Evolutionary conservation across 1,140 invertebrate species (phyloP), one percentile per base, ranked within the genome.

Genomic region (Neotoxoptera formosana): DNA sequence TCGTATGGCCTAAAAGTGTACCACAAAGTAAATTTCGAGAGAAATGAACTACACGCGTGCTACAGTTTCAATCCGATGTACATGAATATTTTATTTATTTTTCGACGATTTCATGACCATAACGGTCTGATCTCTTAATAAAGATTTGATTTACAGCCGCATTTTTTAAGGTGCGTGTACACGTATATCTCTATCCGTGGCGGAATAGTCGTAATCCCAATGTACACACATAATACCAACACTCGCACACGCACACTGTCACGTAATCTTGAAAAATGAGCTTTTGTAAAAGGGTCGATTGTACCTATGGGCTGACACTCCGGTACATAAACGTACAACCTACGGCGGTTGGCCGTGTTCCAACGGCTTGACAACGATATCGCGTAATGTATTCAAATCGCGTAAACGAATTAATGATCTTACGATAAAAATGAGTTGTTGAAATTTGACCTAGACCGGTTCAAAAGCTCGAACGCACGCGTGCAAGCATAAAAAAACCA

Each of bases 241-340:
- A 36, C 48, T 8, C 87, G 20, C 87, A 6, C 87, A 60, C 53
- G 36, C 25, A 21, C 34, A 36, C 53, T 90, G 89, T 90, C 89
- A 45, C 89, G 89, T 90, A 90, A 90, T 90, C 89, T 90, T 90
- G 89, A 90, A 90, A 90, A 90, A 90, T 67, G 89, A 67, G 89
- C 36, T 90, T 90, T 90, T 60, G 53, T 23, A 45, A 48, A 90
- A 67, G 53, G 89, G 89, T 90, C 53, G 89, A 60, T 36, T 51
- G n/a, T 36, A 56, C 51, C n/a, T 41, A 90, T 25, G 89, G 53
- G 34, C 51, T 60, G 23, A 60, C 23, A 60, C 53, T 30, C 34
- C 9, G 88, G 89, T 45, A 60, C 89, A 67, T 90, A 90, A 60
- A 90, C 53, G 56, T 67, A n/a, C 88, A 53, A n/a, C 17, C 84